These are phyloP conservation scores for Meteorus sp. DNA, from an alignment of 1,140 invertebrate genomes.

Conservation along the genomic window DNA sequence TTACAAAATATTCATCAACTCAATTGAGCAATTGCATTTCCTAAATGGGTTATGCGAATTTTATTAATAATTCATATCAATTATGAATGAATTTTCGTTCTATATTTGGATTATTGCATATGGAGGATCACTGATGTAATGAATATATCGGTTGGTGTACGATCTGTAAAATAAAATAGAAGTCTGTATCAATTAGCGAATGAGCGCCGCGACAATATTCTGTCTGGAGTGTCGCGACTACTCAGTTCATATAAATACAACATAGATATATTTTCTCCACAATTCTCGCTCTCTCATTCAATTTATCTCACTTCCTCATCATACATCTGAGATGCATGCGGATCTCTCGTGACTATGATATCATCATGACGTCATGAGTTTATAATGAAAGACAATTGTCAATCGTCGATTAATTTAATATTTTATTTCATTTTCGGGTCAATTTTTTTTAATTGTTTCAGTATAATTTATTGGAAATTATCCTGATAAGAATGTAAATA, in stretches of 20 bases:
- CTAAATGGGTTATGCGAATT: no score
- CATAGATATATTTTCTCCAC: conserved; percentile 17
- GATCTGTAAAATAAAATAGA: conserved; percentile 51
- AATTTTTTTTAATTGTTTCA: not conserved
- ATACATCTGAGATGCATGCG: conserved; percentile 9
- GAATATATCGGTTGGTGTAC: no score
- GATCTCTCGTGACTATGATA: conserved; percentile 36
- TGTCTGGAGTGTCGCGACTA: conserved; percentile 42
- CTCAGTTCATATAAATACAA: conserved; percentile 21
- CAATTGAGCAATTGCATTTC: no score
- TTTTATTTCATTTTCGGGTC: not conserved
- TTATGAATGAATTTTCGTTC: no score
- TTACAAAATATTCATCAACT: no score
- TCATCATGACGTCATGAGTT: conserved; percentile 46
- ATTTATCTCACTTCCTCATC: not conserved
- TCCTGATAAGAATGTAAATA: not conserved
- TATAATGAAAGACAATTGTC: conserved; percentile 35
- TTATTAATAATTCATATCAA: no score
- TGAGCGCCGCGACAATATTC: conserved; percentile 53
- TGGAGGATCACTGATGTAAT: no score
- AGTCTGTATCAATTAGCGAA: conserved; percentile 55
- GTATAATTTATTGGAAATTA: not conserved
- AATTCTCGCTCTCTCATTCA: conserved; percentile 5
- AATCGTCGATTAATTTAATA: no score
- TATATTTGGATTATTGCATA: no score